A percentile compares a stretch with the other conserved stretches of the same genome.
Evolutionary conservation across 2,888 invertebrate species (phyloP).

Genomic region (Altica lythri): DNA sequence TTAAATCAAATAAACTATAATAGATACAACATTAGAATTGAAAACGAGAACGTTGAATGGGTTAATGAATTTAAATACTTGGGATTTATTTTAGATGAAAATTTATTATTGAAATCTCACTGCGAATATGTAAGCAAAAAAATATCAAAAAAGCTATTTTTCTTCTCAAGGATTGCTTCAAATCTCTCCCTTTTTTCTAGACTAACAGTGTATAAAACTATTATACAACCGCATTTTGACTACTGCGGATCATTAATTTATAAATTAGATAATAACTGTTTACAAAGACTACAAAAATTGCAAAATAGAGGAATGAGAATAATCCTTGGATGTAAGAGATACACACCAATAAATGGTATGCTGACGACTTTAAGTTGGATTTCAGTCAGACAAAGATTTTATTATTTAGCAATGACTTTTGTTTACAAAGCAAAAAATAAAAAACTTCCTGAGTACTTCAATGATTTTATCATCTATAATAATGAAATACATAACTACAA

Average conservation of each 20-base stretch:
- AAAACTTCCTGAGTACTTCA: no score
- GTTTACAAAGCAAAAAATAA: no score
- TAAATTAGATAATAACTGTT: constrained; percentile 2
- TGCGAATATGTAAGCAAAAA: constrained; percentile 2
- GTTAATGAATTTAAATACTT: constrained; percentile 13
- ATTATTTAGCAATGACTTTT: no score
- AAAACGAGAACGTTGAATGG: constrained; percentile 10
- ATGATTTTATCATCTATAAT: no score
- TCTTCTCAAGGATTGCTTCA: constrained; percentile 3
- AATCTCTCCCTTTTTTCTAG: not conserved
- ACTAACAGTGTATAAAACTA: not conserved
- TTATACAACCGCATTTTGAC: not conserved
- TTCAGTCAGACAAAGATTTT: no score
- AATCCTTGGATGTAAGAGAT: not conserved
- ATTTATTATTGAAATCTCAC: constrained; percentile 8
- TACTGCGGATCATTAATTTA: not conserved
- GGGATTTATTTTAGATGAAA: constrained; percentile 8
- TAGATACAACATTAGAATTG: constrained; percentile 11
- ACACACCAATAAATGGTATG: not conserved
- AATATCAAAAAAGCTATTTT: constrained; percentile 4
- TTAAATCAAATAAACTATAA: constrained; percentile 8
- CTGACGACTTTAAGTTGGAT: no score
- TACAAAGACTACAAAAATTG: not conserved
- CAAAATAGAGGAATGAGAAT: not conserved
- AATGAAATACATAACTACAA: no score